Conservation (phyloP, 2,888 invertebrate species). For the Tortricodes alternella region DNA sequence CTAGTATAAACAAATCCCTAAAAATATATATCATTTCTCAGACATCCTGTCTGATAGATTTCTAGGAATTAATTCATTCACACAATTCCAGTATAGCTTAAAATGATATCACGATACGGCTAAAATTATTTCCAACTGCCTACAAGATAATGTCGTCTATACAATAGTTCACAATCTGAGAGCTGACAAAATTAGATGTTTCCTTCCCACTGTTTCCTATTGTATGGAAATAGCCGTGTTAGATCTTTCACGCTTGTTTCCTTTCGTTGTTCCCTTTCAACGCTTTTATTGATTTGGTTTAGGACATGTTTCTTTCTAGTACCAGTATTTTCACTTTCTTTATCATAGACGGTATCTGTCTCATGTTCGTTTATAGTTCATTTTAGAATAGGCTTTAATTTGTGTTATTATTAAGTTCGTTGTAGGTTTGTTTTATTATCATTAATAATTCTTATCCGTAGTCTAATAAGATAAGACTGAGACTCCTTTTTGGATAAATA, state of each 20-base stretch:
- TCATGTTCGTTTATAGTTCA: neutral
- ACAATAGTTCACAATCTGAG: conserved; percentile 25
- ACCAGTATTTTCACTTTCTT: neutral
- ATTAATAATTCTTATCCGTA: too few relatives aligned
- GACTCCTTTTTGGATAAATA: conserved; percentile 7
- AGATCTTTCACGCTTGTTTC: conserved; percentile 23
- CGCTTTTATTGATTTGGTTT: conserved; percentile 11
- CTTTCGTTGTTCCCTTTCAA: conserved; percentile 22
- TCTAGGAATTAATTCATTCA: neutral
- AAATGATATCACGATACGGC: neutral
- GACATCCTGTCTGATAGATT: neutral
- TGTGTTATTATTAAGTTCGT: neutral
- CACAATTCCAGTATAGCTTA: neutral
- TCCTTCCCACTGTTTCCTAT: conserved; percentile 46
- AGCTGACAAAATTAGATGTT: conserved; percentile 26
- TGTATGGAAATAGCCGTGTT: conserved; percentile 48
- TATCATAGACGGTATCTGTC: neutral
- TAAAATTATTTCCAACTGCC: neutral
- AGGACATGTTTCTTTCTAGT: neutral
- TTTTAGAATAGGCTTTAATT: neutral
- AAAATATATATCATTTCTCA: too few relatives aligned
- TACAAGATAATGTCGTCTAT: conserved; percentile 12
- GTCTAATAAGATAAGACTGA: neutral
- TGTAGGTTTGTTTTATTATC: too few relatives aligned
- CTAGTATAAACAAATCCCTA: too few relatives aligned